Evolutionary conservation across 1,140 invertebrate species (phyloP).

Genomic region (Drosophila auraria): DNA sequence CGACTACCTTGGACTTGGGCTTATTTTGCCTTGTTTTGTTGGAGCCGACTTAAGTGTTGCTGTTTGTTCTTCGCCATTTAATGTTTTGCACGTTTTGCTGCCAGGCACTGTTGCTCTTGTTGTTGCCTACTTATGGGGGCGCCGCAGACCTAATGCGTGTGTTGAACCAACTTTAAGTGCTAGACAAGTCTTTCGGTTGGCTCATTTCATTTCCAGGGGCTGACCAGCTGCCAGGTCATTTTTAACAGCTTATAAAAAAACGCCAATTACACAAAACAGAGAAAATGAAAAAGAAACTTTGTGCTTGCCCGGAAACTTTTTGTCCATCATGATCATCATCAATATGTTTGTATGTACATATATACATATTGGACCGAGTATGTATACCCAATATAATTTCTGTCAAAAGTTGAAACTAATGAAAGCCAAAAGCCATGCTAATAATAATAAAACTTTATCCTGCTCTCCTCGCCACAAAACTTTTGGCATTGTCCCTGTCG

Average conservation of each 20-base stretch:
- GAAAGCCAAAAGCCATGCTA: slow-evolving; percentile 76
- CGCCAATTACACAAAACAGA: slow-evolving; percentile 75
- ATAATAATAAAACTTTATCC: slow-evolving; percentile 79
- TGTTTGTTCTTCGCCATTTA: slow-evolving; percentile 49
- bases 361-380: slow-evolving; percentile 9
- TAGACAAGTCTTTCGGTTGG: slow-evolving; percentile 51
- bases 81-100: slow-evolving; percentile 77
- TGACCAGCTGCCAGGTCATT: slow-evolving; percentile 53
- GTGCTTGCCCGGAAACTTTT: slow-evolving; percentile 53
- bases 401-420: slow-evolving; percentile 83
- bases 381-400: slow-evolving; percentile 79
- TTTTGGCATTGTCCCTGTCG: slow-evolving; percentile 63
- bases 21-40: slow-evolving; percentile 70
- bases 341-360: slow-evolving; percentile 41
- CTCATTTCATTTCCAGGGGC: slow-evolving; percentile 46
- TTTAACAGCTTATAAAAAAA: slow-evolving; percentile 78
- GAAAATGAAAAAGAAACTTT: slow-evolving; percentile 66
- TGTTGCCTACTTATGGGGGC: slow-evolving; percentile 57
- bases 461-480: slow-evolving; percentile 52
- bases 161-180: slow-evolving; percentile 50
- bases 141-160: slow-evolving; percentile 54
- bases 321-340: slow-evolving; percentile 70
- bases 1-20: slow-evolving; percentile 38
- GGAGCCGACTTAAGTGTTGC: slow-evolving; percentile 70
- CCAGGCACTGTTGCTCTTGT: slow-evolving; percentile 44